These are phyloP conservation scores for Cosmia trapezina DNA, from an alignment of 2,888 invertebrate species.

Conservation along the genomic window DNA sequence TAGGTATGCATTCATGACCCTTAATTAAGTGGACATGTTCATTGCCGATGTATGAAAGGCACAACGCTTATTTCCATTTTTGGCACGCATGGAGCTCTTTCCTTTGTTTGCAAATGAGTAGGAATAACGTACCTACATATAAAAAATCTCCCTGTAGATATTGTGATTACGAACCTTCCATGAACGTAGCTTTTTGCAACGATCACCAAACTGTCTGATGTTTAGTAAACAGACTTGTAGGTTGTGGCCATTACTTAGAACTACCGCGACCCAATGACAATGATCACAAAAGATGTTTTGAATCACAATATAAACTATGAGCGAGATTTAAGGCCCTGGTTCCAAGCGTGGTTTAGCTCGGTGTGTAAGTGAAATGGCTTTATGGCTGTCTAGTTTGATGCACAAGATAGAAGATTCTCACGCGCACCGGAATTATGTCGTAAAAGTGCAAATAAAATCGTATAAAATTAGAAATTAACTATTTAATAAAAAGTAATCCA, in stretches of 20 bases:
- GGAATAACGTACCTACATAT: neutral
- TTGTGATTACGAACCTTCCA: constrained; percentile 7
- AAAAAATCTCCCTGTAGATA: neutral
- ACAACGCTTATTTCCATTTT: constrained; percentile 19
- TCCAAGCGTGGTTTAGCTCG: too few relatives aligned
- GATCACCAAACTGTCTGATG: constrained; percentile 26
- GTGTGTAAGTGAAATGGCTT: too few relatives aligned
- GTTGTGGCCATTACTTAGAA: constrained; percentile 17
- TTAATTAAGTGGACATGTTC: too few relatives aligned
- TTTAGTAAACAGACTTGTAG: constrained; percentile 33
- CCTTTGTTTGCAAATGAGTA: constrained; percentile 30
- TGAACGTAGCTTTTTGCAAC: neutral
- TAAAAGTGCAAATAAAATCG: too few relatives aligned
- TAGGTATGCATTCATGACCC: too few relatives aligned
- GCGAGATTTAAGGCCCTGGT: constrained; percentile 25
- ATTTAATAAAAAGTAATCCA: too few relatives aligned
- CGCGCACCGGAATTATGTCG: too few relatives aligned
- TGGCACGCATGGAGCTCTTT: constrained; percentile 9
- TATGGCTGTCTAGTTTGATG: too few relatives aligned
- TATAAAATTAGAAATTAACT: too few relatives aligned
- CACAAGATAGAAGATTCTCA: too few relatives aligned
- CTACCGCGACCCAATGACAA: constrained; percentile 25
- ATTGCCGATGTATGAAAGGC: neutral
- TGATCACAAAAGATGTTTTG: constrained; percentile 48
- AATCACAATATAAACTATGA: constrained; percentile 39